phyloP scores from a whole-genome alignment of 2,888 invertebrate genomes.

The Chloromyia formosa region DNA sequence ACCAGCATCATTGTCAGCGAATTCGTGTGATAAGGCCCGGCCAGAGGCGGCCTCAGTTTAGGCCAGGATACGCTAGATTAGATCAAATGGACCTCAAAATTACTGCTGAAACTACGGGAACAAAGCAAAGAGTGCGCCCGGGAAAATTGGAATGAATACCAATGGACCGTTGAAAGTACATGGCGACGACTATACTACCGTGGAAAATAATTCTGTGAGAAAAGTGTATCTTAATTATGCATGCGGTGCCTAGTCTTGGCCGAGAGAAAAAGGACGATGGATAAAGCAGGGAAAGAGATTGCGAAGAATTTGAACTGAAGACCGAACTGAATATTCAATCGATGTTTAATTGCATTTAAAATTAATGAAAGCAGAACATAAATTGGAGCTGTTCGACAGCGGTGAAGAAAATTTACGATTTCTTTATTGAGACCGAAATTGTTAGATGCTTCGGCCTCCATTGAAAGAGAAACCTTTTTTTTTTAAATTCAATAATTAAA shows the following conservation, averaged over 20 bases:
- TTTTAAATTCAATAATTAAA: no score
- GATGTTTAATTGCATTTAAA: conserved; percentile 28
- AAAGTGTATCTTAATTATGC: conserved; percentile 21
- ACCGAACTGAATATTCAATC: conserved; percentile 5
- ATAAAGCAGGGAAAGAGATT: no score
- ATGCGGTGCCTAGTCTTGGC: neutral
- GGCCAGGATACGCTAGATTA: conserved; percentile 9
- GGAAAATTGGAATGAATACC: conserved; percentile 13
- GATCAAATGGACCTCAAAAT: conserved; percentile 37
- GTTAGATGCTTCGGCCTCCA: no score
- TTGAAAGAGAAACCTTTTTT: no score
- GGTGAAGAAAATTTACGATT: no score
- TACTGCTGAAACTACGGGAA: conserved; percentile 2
- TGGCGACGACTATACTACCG: no score
- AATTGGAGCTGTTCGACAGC: no score
- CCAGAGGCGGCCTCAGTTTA: neutral
- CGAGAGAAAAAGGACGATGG: neutral
- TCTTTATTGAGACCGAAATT: no score
- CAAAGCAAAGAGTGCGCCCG: neutral
- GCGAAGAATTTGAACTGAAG: no score
- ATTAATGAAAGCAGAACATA: neutral
- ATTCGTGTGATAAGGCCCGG: conserved; percentile 17
- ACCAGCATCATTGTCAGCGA: conserved; percentile 19
- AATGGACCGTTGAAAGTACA: neutral
- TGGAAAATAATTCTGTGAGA: no score